These are phyloP conservation scores for Eulemur rubriventer DNA, from an alignment of 2,797 vertebrate species.

Conservation along the genomic window DNA sequence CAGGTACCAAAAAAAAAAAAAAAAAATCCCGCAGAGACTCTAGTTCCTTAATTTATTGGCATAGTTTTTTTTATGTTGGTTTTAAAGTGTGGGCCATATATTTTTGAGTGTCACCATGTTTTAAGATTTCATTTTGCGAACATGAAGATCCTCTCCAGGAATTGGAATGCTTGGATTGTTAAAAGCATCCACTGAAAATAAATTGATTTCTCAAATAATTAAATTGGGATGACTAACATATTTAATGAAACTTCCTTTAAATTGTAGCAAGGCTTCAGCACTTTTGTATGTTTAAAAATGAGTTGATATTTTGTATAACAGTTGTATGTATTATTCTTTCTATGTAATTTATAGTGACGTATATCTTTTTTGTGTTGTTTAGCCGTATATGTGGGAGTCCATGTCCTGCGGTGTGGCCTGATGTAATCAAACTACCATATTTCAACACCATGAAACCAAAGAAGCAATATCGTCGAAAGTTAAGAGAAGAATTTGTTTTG, in stretches of 20 bases:
- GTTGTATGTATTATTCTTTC: constrained; percentile 19
- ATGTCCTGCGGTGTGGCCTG: constrained; percentile 98
- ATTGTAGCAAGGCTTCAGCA: background rate
- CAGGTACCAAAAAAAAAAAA: background rate
- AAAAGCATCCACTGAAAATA: constrained; percentile 18
- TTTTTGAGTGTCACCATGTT: background rate
- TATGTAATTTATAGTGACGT: constrained; percentile 38
- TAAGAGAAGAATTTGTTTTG: constrained; percentile 99
- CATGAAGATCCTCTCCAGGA: background rate
- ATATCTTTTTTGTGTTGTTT: constrained; percentile 75
- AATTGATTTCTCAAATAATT: constrained; percentile 12
- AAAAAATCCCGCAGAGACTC: background rate
- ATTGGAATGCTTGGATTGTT: background rate
- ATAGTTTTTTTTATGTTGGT: background rate
- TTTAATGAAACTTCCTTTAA: background rate
- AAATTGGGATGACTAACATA: constrained; percentile 19
- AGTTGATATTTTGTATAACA: constrained; percentile 30
- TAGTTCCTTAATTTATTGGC: background rate
- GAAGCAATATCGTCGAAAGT: constrained; percentile 97
- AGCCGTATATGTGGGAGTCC: constrained; percentile 99
- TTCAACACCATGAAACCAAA: constrained; percentile 99
- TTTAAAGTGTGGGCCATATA: background rate
- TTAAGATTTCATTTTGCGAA: constrained; percentile 44
- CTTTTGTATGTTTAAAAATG: constrained; percentile 35
- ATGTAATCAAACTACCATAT: constrained; percentile 99